These are phyloP conservation scores for Phytoseiulus persimilis DNA, from an alignment of 2,888 invertebrate species.

Conservation along the genomic window DNA sequence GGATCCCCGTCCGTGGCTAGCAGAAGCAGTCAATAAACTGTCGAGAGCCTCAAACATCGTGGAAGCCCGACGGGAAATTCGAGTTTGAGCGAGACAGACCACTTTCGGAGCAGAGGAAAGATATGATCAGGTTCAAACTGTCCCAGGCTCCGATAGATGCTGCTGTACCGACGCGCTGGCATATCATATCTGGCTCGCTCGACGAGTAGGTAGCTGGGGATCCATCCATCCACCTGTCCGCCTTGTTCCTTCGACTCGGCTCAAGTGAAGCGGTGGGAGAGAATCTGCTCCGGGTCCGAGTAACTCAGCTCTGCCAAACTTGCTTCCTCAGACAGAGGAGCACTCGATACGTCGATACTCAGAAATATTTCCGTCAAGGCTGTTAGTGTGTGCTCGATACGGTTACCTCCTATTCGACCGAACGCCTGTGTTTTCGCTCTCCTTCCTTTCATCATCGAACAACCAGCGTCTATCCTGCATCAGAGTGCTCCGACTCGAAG, in stretches of 20 bases:
- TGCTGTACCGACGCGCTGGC: neutral
- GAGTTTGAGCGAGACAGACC: neutral
- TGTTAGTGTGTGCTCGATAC: neutral
- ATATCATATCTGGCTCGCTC: neutral
- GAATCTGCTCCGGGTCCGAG: neutral
- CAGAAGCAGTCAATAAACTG: neutral
- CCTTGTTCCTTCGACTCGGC: neutral
- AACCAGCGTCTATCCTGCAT: neutral
- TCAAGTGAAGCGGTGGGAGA: neutral
- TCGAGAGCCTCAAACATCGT: neutral
- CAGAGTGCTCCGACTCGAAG: neutral
- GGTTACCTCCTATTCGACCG: neutral
- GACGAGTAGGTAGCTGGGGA: neutral
- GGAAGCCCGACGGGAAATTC: neutral
- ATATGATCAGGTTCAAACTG: neutral
- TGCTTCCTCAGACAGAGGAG: neutral
- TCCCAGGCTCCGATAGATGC: neutral
- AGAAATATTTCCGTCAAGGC: neutral
- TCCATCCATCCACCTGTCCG: neutral
- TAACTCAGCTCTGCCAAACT: neutral
- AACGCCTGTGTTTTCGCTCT: neutral
- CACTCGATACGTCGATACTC: neutral
- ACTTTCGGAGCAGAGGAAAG: neutral
- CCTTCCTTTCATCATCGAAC: neutral
- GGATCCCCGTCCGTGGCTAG: neutral